These are phyloP conservation scores for Chrysolina americana DNA, from an alignment of 2,888 invertebrate species.

Conservation along the genomic window DNA sequence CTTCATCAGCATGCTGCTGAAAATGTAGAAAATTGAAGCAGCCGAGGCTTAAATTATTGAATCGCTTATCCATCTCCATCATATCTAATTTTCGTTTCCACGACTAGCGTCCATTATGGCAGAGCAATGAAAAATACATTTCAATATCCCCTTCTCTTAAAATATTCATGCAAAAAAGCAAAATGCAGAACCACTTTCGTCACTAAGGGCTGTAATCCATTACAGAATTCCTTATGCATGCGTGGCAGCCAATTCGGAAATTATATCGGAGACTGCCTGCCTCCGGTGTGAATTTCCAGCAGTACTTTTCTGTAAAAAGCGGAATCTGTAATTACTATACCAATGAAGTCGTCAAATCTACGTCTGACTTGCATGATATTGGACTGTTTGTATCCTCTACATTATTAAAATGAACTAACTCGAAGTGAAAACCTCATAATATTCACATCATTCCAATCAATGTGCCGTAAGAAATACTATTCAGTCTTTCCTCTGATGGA, in stretches of 20 bases:
- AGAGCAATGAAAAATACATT: constrained; percentile 29
- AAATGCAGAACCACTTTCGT: constrained; percentile 26
- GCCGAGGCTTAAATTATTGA: constrained; percentile 21
- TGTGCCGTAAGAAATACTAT: too few relatives aligned
- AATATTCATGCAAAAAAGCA: constrained; percentile 34
- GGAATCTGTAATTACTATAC: too few relatives aligned
- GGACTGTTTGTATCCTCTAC: too few relatives aligned
- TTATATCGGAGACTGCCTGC: constrained; percentile 34
- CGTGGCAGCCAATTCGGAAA: constrained; percentile 39
- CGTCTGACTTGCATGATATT: too few relatives aligned
- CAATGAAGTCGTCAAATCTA: too few relatives aligned
- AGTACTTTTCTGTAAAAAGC: constrained; percentile 35
- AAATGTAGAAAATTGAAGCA: constrained; percentile 2
- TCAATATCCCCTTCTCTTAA: constrained; percentile 15
- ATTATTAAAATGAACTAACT: too few relatives aligned
- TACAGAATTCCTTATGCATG: constrained; percentile 43
- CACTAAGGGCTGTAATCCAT: constrained; percentile 39
- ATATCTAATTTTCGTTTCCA: constrained; percentile 17
- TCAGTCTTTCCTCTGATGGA: too few relatives aligned
- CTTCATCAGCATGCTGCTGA: constrained; percentile 9
- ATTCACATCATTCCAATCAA: too few relatives aligned
- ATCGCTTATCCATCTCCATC: constrained; percentile 23
- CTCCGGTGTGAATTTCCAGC: constrained; percentile 35
- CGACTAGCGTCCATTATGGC: constrained; percentile 21
- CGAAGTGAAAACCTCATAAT: too few relatives aligned